phyloP scores from a whole-genome alignment of 2,797 vertebrate species.

The Chelonia mydas region DNA sequence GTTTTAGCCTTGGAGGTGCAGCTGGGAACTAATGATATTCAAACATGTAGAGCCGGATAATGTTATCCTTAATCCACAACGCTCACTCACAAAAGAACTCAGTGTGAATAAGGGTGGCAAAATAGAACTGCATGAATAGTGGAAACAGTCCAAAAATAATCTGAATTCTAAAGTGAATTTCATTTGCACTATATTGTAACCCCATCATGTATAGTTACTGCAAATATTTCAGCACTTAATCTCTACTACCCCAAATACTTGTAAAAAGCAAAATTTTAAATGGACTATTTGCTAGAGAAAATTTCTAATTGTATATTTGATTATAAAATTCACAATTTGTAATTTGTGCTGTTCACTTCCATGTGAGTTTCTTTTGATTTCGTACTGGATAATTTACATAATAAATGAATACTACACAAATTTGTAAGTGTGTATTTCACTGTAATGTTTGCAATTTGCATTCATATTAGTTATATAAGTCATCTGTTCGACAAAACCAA shows the following conservation, averaged over 20 bases:
- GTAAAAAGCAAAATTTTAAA: constrained; percentile 7
- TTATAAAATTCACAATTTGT: background rate
- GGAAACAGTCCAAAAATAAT: background rate
- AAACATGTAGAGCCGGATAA: background rate
- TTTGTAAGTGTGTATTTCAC: background rate
- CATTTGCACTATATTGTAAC: background rate
- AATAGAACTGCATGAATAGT: background rate
- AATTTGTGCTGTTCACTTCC: background rate
- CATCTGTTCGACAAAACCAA: background rate
- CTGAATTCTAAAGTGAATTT: background rate
- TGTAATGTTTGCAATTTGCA: background rate
- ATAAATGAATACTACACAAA: background rate
- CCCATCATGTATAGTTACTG: background rate
- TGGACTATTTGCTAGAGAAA: background rate
- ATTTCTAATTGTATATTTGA: fast-evolving
- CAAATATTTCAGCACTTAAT: constrained; percentile 15
- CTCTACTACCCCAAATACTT: background rate
- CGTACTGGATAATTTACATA: background rate
- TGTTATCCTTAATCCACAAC: background rate
- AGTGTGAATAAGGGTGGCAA: background rate
- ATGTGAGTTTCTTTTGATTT: background rate
- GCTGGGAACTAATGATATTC: background rate
- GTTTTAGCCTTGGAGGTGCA: background rate
- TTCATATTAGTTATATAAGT: background rate
- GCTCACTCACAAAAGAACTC: background rate